Conservation (phyloP, 2,797 vertebrate genomes). For the Galaxias olidus region DNA sequence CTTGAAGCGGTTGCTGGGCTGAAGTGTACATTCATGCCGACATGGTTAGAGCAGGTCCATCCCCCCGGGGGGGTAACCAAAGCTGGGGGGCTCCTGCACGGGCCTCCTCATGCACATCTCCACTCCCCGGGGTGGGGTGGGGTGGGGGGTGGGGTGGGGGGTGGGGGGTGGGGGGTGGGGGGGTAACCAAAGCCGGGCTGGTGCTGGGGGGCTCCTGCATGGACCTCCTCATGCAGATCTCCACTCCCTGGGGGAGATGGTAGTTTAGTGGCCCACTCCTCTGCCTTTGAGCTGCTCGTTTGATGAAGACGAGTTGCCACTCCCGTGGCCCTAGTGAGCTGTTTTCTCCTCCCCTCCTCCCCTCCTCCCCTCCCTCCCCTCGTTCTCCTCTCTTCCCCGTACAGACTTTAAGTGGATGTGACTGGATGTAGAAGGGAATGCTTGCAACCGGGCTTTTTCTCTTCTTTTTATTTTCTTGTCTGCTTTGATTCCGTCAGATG, state of each 20-base stretch:
- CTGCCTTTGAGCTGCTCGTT: conserved; percentile 28
- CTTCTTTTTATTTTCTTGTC: conserved; percentile 19
- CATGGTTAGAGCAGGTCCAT: conserved; percentile 53
- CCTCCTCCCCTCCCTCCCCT: conserved; percentile 4
- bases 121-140: conserved; percentile 38
- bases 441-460: conserved; percentile 15
- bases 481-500: conserved; percentile 24
- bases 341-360: conserved; percentile 4
- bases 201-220: conserved; percentile 39
- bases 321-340: conserved; percentile 12
- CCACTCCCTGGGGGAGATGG: conserved; percentile 45
- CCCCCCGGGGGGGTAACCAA: conserved; percentile 60
- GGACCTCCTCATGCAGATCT: conserved; percentile 51
- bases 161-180: no score
- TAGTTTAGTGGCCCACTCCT: conserved; percentile 30
- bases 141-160: no score
- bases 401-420: conserved; percentile 23
- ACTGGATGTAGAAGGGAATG: conserved; percentile 21
- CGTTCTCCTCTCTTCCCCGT: not conserved
- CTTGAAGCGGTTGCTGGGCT: conserved; percentile 61
- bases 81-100: conserved; percentile 45
- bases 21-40: conserved; percentile 71
- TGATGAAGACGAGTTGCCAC: conserved; percentile 39
- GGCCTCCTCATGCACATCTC: conserved; percentile 48
- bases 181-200: conserved; percentile 57